phyloP scores from a whole-genome alignment of 2,113 vertebrate species.

The Vulpes lagopus region DNA sequence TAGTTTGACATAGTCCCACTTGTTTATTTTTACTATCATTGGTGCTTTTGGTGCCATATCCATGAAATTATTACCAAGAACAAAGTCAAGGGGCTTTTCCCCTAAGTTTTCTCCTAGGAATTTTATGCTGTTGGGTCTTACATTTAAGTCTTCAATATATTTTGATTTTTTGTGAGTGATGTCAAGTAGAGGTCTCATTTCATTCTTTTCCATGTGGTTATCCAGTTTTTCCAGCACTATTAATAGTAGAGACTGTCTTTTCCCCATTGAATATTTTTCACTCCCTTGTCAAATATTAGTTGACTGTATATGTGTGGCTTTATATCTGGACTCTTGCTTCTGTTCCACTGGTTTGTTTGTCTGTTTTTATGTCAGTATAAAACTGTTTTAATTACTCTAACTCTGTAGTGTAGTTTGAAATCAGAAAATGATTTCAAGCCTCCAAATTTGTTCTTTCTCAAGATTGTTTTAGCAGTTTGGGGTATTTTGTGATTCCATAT shows the following conservation, averaged over 20 bases:
- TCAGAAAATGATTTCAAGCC: neutral
- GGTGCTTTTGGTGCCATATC: neutral
- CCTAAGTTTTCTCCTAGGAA: neutral
- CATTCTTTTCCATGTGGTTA: neutral
- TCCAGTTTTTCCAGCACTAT: neutral
- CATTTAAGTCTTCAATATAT: neutral
- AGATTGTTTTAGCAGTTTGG: neutral
- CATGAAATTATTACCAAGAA: neutral
- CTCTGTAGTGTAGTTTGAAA: neutral
- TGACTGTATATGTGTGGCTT: neutral
- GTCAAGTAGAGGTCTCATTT: neutral
- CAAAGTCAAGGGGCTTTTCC: neutral
- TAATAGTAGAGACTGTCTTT: neutral
- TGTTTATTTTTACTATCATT: neutral
- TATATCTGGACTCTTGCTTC: neutral
- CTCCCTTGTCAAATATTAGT: neutral
- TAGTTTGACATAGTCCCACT: neutral
- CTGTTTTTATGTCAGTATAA: neutral
- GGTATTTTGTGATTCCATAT: neutral
- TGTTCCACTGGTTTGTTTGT: neutral
- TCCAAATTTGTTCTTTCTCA: neutral
- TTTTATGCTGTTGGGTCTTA: neutral
- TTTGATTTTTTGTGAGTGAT: neutral
- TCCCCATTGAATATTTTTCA: neutral
- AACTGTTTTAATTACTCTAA: neutral